These are phyloP conservation scores for Rosalia funebris DNA, from an alignment of 2,888 invertebrate genomes.

Conservation along the genomic window DNA sequence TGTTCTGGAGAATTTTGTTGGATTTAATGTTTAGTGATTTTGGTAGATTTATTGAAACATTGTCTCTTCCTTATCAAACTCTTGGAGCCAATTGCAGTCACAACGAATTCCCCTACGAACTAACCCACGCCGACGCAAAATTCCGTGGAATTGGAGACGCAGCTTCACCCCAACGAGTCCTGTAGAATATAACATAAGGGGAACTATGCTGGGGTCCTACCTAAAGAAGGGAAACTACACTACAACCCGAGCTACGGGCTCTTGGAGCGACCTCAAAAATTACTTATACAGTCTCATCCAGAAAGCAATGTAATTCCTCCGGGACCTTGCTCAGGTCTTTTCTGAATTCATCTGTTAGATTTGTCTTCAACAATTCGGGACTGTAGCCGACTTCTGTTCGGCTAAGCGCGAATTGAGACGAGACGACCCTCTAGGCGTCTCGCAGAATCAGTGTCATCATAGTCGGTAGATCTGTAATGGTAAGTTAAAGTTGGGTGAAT, in stretches of 20 bases:
- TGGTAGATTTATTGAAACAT: no score
- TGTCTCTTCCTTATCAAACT: no score
- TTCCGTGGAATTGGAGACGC: constrained; percentile 25
- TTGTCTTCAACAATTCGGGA: constrained; percentile 64
- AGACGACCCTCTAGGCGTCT: constrained; percentile 28
- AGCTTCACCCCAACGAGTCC: constrained; percentile 28
- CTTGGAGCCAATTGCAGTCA: no score
- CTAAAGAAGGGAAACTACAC: constrained; percentile 62
- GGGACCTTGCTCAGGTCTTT: constrained; percentile 61
- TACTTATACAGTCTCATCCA: constrained; percentile 66
- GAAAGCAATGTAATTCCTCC: constrained; percentile 64
- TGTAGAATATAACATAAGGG: constrained; percentile 41
- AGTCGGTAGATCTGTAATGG: constrained; percentile 51
- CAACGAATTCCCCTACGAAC: background rate
- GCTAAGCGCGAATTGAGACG: constrained; percentile 55
- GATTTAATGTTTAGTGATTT: no score
- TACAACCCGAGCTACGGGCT: constrained; percentile 55
- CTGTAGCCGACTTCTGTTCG: constrained; percentile 46
- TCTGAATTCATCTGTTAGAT: constrained; percentile 64
- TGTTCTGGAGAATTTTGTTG: no score
- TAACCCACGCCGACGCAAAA: constrained; percentile 21
- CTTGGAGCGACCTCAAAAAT: constrained; percentile 65
- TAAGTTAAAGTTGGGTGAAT: constrained; percentile 60
- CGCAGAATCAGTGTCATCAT: constrained; percentile 38
- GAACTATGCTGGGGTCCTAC: constrained; percentile 61